Evolutionary conservation across 37 sponge, comb jelly and placozoan genomes (phyloP).

Genomic region (Dysidea cf. avara): DNA sequence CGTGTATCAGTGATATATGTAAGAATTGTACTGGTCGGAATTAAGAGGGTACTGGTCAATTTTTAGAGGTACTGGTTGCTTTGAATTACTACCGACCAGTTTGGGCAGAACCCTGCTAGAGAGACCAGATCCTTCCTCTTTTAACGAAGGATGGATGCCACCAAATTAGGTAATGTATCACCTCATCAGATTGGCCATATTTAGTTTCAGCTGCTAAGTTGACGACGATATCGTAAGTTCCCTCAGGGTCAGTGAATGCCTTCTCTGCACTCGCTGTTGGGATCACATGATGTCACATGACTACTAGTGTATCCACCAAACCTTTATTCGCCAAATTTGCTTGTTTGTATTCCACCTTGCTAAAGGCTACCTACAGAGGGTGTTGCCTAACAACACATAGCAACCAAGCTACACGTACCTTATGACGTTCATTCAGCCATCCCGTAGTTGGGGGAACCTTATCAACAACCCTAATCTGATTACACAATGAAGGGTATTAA

Average conservation of each 20-base stretch:
- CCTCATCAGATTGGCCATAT: conserved; percentile 79
- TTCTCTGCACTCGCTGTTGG: conserved; percentile 43
- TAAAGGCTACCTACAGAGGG: conserved; percentile 42
- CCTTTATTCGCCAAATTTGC: conserved; percentile 75
- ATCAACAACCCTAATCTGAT: conserved; percentile 82
- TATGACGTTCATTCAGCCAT: conserved; percentile 89
- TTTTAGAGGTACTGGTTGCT: no score
- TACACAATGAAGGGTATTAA: background rate
- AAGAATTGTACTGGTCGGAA: background rate
- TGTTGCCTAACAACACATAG: background rate
- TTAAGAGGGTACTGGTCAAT: no score
- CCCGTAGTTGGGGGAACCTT: conserved; percentile 90
- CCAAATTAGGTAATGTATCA: no score
- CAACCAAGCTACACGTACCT: no score
- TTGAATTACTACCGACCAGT: no score
- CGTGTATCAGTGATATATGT: background rate
- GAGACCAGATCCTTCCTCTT: no score
- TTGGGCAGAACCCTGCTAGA: no score
- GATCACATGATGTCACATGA: no score
- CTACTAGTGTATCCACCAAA: background rate
- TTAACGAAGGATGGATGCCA: no score
- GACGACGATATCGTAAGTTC: conserved; percentile 76
- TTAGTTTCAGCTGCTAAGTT: conserved; percentile 95
- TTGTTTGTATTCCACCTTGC: conserved; percentile 80
- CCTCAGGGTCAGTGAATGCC: conserved; percentile 60